Evolutionary conservation across 2,888 invertebrate species (phyloP).

Genomic region (Callosobruchus maculatus): DNA sequence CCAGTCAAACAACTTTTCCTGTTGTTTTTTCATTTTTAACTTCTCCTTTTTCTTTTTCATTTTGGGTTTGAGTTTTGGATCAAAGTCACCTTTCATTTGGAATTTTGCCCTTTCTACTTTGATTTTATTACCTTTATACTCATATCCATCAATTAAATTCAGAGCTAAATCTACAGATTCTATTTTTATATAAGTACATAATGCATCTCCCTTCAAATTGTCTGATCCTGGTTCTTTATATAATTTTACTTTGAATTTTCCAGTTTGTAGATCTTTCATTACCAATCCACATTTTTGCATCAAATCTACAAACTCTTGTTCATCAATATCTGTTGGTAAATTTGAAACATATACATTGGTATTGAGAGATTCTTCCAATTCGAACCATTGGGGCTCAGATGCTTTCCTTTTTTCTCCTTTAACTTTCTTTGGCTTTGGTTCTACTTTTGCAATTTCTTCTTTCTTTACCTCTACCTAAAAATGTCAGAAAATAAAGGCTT

Average conservation of each 20-base stretch:
- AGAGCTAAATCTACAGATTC: slow-evolving; percentile 94
- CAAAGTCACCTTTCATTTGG: slow-evolving; percentile 89
- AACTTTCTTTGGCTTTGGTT: slow-evolving; percentile 31
- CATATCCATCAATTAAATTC: slow-evolving; percentile 84
- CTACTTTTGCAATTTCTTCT: slow-evolving; percentile 26
- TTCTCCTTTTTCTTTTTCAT: slow-evolving; percentile 85
- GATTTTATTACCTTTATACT: slow-evolving; percentile 74
- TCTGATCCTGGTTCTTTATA: slow-evolving; percentile 79
- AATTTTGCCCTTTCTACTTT: slow-evolving; percentile 92
- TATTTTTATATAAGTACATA: slow-evolving; percentile 92
- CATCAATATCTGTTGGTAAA: slow-evolving; percentile 81
- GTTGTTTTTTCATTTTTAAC: slow-evolving; percentile 86
- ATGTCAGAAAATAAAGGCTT: background rate
- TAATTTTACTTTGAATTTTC: slow-evolving; percentile 55
- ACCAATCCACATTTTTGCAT: slow-evolving; percentile 97
- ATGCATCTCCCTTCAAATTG: slow-evolving; percentile 89
- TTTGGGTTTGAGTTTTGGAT: slow-evolving; percentile 89
- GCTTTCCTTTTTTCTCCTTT: slow-evolving; percentile 52
- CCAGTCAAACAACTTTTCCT: slow-evolving; percentile 96
- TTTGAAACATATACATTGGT: slow-evolving; percentile 96
- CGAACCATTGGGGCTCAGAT: slow-evolving; percentile 76
- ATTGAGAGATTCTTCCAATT: slow-evolving; percentile 80
- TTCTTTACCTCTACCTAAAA: slow-evolving; percentile 23
- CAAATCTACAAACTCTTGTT: slow-evolving; percentile 84
- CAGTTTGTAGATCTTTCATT: slow-evolving; percentile 56